Conservation (phyloP, 2,888 invertebrate genomes). For the Dolomedes plantarius region DNA sequence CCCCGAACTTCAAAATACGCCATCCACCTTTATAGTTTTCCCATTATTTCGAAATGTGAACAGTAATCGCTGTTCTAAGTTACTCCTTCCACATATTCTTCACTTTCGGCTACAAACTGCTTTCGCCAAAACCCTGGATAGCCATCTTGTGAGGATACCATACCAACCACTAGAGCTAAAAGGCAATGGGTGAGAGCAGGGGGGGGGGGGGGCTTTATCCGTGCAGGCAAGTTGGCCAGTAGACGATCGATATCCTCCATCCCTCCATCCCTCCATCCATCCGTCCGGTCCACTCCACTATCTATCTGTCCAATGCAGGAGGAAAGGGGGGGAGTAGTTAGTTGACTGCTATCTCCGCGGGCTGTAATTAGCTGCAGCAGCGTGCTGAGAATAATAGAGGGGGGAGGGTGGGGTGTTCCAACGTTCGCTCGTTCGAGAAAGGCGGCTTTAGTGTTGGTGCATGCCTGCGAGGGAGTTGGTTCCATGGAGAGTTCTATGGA, state of each 20-base stretch:
- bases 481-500: slow-evolving; percentile 12
- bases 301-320: slow-evolving; percentile 16
- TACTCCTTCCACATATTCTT: background rate
- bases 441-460: slow-evolving; percentile 14
- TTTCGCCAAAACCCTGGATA: background rate
- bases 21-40: background rate
- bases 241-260: slow-evolving; percentile 22
- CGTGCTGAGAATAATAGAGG: slow-evolving; percentile 15
- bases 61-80: background rate
- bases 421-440: slow-evolving; percentile 13
- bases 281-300: slow-evolving; percentile 27
- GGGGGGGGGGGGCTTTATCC: slow-evolving; percentile 7
- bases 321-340: slow-evolving; percentile 3
- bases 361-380: slow-evolving; percentile 31
- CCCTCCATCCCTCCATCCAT: slow-evolving; percentile 6
- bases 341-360: slow-evolving; percentile 35
- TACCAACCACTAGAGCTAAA: background rate
- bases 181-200: background rate
- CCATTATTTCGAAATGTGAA: background rate
- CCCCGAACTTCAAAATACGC: background rate
- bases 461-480: slow-evolving; percentile 18
- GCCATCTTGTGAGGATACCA: slow-evolving; percentile 10
- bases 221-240: slow-evolving; percentile 25
- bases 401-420: background rate
- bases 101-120: background rate